A percentile compares a stretch with the other conserved stretches of the same genome.
phyloP scores from a whole-genome alignment of 30 jellyfish, hydroid and myxozoan species.

The Calvadosia cruxmelitensis region DNA sequence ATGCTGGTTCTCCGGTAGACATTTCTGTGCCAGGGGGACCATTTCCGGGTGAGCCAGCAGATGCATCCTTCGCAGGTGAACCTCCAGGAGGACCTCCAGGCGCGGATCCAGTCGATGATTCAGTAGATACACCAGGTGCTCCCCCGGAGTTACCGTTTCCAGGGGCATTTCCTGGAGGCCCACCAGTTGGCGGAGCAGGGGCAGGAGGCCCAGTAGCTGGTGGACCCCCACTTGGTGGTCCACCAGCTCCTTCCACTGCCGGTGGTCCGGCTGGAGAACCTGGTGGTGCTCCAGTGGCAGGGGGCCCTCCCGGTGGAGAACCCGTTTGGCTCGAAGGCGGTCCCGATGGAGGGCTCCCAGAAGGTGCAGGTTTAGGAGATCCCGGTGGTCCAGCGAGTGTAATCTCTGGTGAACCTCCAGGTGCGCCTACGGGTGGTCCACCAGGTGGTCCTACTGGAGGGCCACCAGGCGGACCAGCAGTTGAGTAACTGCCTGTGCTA shows the following conservation, averaged over 20 bases:
- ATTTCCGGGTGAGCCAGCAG: too few species aligned
- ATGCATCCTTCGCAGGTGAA: too few species aligned
- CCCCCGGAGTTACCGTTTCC: conserved; percentile 15
- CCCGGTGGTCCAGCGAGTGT: conserved; percentile 29
- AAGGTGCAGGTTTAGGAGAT: conserved; percentile 1
- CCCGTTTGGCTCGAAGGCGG: too few species aligned
- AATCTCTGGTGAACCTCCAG: neutral
- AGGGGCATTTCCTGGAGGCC: conserved; percentile 1
- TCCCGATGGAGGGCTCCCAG: conserved; percentile 38
- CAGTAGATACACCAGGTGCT: too few species aligned
- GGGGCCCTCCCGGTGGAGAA: conserved; percentile 12
- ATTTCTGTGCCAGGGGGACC: too few species aligned
- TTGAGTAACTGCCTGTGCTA: conserved; percentile 9
- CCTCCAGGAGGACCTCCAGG: too few species aligned
- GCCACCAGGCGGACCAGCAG: conserved; percentile 16
- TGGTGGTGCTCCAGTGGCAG: conserved; percentile 10
- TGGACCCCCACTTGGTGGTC: conserved; percentile 3
- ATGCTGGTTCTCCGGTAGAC: too few species aligned
- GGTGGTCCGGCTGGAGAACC: conserved; percentile 25
- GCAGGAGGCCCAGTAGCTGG: neutral
- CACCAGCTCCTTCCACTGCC: conserved; percentile 7
- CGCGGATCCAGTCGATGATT: too few species aligned
- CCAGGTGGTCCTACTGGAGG: conserved; percentile 28
- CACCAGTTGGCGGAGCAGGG: neutral
- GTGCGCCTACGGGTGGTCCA: conserved; percentile 1